These are phyloP conservation scores for Nasonia giraulti DNA, from an alignment of 1,140 invertebrate species.

Conservation along the genomic window DNA sequence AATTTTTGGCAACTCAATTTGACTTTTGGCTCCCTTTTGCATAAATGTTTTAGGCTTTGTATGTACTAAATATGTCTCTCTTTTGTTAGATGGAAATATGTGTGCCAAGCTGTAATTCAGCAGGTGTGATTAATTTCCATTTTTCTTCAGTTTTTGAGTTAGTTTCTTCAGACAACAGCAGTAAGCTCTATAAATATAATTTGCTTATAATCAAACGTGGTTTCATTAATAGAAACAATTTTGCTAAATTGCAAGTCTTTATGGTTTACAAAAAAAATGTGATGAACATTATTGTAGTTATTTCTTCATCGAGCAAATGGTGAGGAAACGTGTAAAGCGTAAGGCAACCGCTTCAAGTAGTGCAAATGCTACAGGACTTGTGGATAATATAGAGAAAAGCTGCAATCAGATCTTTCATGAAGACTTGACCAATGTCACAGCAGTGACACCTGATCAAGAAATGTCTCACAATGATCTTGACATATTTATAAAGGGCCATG, in stretches of 20 bases:
- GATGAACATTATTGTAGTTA: slow-evolving; percentile 44
- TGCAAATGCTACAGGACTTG: slow-evolving; percentile 48
- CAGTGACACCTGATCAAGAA: slow-evolving; percentile 52
- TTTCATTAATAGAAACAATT: not conserved
- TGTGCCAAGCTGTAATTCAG: slow-evolving; percentile 34
- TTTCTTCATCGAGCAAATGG: slow-evolving; percentile 50
- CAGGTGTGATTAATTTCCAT: slow-evolving; percentile 27
- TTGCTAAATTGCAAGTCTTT: not conserved
- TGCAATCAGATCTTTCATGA: slow-evolving; percentile 50
- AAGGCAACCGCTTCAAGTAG: slow-evolving; percentile 55
- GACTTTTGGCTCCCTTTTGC: slow-evolving; percentile 1
- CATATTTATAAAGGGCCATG: slow-evolving; percentile 59
- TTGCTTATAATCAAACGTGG: not conserved
- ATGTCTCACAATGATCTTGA: slow-evolving; percentile 59
- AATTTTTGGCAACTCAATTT: slow-evolving; percentile 11
- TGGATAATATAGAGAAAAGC: slow-evolving; percentile 53
- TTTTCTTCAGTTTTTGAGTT: slow-evolving; percentile 28
- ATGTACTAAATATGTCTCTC: slow-evolving; percentile 42
- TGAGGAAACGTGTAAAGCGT: slow-evolving; percentile 58
- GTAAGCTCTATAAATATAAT: slow-evolving; percentile 29
- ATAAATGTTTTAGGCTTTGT: slow-evolving; percentile 21
- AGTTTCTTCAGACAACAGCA: slow-evolving; percentile 9
- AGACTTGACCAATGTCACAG: slow-evolving; percentile 49
- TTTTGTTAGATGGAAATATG: slow-evolving; percentile 38
- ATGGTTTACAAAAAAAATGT: not conserved